Conservation (phyloP, 2,113 vertebrate genomes). For the Dasyornis broadbenti region DNA sequence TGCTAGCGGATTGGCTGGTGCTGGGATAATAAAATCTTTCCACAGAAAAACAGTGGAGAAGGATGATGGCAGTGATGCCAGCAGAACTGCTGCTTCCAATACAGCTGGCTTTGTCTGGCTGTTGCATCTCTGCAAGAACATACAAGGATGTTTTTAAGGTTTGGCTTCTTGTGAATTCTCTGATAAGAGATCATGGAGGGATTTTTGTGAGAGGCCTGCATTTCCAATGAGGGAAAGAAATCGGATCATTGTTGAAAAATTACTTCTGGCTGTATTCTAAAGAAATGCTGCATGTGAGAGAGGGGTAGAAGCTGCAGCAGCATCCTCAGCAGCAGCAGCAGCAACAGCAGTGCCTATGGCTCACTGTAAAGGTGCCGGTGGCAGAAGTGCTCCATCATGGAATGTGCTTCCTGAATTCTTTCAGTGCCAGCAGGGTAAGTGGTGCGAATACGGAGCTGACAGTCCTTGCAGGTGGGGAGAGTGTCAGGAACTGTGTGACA, state of each 20-base stretch:
- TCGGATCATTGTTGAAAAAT: not conserved
- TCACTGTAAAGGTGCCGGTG: conserved; percentile 61
- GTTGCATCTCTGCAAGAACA: not conserved
- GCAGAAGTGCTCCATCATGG: conserved; percentile 67
- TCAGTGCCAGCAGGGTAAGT: conserved; percentile 81
- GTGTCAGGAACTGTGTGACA: accelerated
- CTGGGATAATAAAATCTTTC: conserved; percentile 53
- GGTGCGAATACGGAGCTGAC: not conserved
- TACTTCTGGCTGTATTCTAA: not conserved
- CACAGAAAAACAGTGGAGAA: conserved; percentile 64
- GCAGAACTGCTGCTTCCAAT: conserved; percentile 46
- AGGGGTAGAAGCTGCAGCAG: not conserved
- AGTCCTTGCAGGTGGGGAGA: not conserved
- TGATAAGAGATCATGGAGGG: not conserved
- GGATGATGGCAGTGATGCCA: conserved; percentile 75
- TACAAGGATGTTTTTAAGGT: conserved; percentile 15
- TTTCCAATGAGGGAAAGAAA: not conserved
- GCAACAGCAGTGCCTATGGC: conserved; percentile 62
- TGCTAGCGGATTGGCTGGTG: conserved; percentile 67
- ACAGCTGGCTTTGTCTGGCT: conserved; percentile 42
- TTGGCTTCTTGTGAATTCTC: not conserved
- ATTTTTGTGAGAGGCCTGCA: not conserved
- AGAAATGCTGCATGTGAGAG: not conserved
- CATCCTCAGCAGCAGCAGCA: not conserved
- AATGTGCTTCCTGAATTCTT: conserved; percentile 77